Evolutionary conservation across 2,113 vertebrate genomes (phyloP).

Genomic region (Protomyctophum bolini): DNA sequence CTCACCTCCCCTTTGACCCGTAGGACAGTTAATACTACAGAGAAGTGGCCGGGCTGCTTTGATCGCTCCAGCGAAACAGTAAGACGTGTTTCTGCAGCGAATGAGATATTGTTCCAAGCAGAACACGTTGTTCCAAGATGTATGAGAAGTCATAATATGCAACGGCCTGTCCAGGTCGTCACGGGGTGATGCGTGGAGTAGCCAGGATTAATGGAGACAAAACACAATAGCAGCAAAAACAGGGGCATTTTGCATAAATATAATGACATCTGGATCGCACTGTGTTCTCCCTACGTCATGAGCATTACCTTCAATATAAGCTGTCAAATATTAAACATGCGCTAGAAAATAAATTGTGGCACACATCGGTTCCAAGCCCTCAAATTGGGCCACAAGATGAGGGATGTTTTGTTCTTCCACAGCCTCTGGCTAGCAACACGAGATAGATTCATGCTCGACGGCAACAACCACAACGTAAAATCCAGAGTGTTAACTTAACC

Average conservation of each 20-base stretch:
- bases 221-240: background rate
- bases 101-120: background rate
- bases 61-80: background rate
- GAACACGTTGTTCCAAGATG: background rate
- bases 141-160: background rate
- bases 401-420: constrained; percentile 1
- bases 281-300: constrained; percentile 2
- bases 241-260: constrained; percentile 5
- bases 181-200: constrained; percentile 2
- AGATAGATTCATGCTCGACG: too few species aligned
- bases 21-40: too few species aligned
- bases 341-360: background rate
- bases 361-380: background rate
- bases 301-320: constrained; percentile 3
- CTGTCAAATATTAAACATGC: background rate
- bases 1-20: too few species aligned
- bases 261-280: constrained; percentile 10
- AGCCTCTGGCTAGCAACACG: too few species aligned
- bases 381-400: background rate
- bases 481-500: too few species aligned
- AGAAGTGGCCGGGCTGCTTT: too few species aligned
- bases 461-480: too few species aligned
- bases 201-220: constrained; percentile 5
- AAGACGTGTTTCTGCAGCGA: too few species aligned
- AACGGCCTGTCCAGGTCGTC: background rate